Evolutionary conservation across 2,888 invertebrate species (phyloP).

Genomic region (Aphidoletes aphidimyza): DNA sequence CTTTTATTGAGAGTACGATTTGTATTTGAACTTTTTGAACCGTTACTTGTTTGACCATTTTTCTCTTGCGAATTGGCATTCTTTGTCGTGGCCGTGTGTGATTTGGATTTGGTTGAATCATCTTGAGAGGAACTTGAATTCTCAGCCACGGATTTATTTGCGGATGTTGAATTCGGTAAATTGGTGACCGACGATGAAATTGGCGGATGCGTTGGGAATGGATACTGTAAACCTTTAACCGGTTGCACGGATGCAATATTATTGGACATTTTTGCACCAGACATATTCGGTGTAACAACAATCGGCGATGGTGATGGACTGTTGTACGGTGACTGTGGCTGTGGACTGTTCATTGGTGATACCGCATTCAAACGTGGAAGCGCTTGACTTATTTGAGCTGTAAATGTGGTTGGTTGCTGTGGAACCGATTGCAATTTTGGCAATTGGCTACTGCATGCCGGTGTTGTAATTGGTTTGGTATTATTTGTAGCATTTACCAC

Average conservation of each 20-base stretch:
- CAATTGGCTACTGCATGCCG: background rate
- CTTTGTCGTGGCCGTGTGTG: slow-evolving; percentile 63
- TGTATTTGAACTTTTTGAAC: background rate
- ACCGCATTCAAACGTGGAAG: slow-evolving; percentile 17
- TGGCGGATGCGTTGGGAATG: slow-evolving; percentile 82
- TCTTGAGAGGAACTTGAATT: slow-evolving; percentile 30
- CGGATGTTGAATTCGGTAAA: slow-evolving; percentile 61
- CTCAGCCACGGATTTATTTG: slow-evolving; percentile 60
- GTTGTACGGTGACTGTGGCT: slow-evolving; percentile 65
- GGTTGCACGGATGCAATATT: slow-evolving; percentile 56
- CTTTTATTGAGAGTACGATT: slow-evolving; percentile 63
- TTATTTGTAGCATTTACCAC: background rate
- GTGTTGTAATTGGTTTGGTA: background rate
- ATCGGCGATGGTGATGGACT: slow-evolving; percentile 66
- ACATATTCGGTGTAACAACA: slow-evolving; percentile 54
- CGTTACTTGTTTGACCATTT: background rate
- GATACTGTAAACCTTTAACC: slow-evolving; percentile 73
- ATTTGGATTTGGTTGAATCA: slow-evolving; percentile 61
- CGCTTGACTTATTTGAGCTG: slow-evolving; percentile 40
- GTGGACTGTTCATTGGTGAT: slow-evolving; percentile 67
- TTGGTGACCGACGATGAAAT: slow-evolving; percentile 70
- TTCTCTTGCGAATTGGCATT: slow-evolving; percentile 64
- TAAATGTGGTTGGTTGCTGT: slow-evolving; percentile 7
- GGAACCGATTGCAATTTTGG: slow-evolving; percentile 22
- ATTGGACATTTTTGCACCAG: slow-evolving; percentile 55